These are phyloP conservation scores for Matsumyia berberina DNA, from an alignment of 2,888 invertebrate species.

Conservation along the genomic window DNA sequence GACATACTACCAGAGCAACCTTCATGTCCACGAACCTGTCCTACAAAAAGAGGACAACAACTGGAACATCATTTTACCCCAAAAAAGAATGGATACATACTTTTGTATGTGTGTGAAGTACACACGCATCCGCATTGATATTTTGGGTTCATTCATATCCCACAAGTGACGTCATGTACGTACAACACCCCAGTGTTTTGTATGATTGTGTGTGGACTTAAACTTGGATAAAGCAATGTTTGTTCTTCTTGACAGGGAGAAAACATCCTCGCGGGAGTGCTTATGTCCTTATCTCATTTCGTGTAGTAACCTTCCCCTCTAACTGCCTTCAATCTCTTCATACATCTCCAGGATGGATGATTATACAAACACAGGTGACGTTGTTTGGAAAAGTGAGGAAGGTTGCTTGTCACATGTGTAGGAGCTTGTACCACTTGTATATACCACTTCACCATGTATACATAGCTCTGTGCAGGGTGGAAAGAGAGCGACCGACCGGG, in stretches of 20 bases:
- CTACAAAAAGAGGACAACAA: constrained; percentile 40
- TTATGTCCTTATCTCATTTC: constrained; percentile 61
- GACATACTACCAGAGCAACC: constrained; percentile 1
- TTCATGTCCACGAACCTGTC: constrained; percentile 44
- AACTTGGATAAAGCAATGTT: constrained; percentile 48
- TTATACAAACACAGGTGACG: constrained; percentile 36
- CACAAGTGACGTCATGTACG: constrained; percentile 66
- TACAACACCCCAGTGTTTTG: constrained; percentile 6
- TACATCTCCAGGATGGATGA: constrained; percentile 17
- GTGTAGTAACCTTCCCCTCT: constrained; percentile 39
- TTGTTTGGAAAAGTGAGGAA: constrained; percentile 38
- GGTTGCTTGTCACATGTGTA: constrained; percentile 12
- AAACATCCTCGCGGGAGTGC: constrained; percentile 57
- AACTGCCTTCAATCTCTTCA: too few species aligned
- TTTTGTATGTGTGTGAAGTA: constrained; percentile 29
- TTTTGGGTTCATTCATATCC: constrained; percentile 50
- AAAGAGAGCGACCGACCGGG: constrained; percentile 1
- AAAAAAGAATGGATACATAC: constrained; percentile 4
- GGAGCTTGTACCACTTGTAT: background rate
- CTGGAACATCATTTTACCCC: constrained; percentile 38
- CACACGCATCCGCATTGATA: constrained; percentile 64
- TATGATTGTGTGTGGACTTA: constrained; percentile 43
- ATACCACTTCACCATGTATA: constrained; percentile 15
- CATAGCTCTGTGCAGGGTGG: background rate
- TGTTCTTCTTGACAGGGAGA: constrained; percentile 26